phyloP scores from a whole-genome alignment of 2,797 vertebrate genomes.

The Intellagama lesueurii region DNA sequence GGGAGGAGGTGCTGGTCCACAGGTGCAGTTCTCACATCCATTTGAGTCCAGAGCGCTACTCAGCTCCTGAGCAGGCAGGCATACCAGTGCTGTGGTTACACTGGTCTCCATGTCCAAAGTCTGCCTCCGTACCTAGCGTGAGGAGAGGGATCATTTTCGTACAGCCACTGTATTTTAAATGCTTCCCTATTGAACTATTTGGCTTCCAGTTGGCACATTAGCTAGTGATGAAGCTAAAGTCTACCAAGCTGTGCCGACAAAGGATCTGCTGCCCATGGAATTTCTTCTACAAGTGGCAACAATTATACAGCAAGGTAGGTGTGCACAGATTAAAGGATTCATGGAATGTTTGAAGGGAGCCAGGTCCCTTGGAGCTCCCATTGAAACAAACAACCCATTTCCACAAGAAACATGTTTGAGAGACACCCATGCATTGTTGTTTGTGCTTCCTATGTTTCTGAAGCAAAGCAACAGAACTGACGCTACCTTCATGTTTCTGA shows the following conservation, averaged over 20 bases:
- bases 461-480: neutral
- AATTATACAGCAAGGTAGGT: neutral
- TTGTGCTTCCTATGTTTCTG: neutral
- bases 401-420: neutral
- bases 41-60: too few species aligned
- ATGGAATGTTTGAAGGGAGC: neutral
- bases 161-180: neutral
- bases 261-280: neutral
- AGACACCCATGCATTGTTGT: slow-evolving; percentile 29
- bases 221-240: neutral
- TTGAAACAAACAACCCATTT: neutral
- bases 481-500: neutral
- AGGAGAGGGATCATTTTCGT: neutral
- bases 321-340: neutral
- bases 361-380: neutral
- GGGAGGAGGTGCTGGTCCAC: neutral
- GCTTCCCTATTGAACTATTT: neutral
- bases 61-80: neutral
- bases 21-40: neutral
- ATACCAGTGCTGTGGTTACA: too few species aligned
- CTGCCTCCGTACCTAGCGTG: too few species aligned
- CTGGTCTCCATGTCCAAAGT: neutral
- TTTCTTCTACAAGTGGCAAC: slow-evolving; percentile 1
- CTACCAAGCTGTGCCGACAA: neutral
- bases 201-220: neutral